Evolutionary conservation across 2,888 invertebrate species (phyloP), one percentile per base, ranked within the genome.

Genomic region (Argynnis bischoffii): DNA sequence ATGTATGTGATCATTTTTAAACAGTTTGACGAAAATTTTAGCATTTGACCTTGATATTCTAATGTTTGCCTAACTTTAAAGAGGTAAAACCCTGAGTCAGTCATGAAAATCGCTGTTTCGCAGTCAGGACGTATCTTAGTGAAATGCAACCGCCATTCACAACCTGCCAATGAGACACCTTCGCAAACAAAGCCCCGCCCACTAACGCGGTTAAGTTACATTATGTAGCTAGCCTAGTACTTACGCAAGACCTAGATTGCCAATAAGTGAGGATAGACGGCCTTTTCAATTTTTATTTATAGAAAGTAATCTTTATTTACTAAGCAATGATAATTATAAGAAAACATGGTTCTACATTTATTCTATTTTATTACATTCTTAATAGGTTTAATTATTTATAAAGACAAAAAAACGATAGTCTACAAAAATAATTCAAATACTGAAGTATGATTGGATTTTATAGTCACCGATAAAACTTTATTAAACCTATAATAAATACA

Each of bases 91-190:
- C 67, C 63, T 76, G 76, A 77, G 70, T 75, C 75, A 77, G 72
- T 70, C 66, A 69, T 72, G 73, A 75, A 76, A 75, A 75, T 69
- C 71, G n/a, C 70, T 78, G 78, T 82, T 90, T 88, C 86, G 79
- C 79, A 90, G 83, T 87, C 88, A 72, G 71, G 80, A 78, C 82
- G 81, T 83, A 81, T 78, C 76, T 72, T 78, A 82, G 88, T 86
- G 88, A 90, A 90, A 90, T 90, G 89, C 88, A 87, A 84, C 83
- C 83, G 82, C 86, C 82, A 85, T 85, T 80, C 80, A 69, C 69
- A 71, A 75, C 78, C 80, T 73, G 78, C 90, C 90, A 90, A 91
- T 91, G 78, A 77, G 76, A 76, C 74, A 76, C 79, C 80, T 79
- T 74, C 79, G 78, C 74, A 76, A 75, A 77, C 80, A 81, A 85